Evolutionary conservation across 2,888 invertebrate species (phyloP), one percentile per base, ranked within the genome.

Genomic region (Rotaria magnacalcarata): DNA sequence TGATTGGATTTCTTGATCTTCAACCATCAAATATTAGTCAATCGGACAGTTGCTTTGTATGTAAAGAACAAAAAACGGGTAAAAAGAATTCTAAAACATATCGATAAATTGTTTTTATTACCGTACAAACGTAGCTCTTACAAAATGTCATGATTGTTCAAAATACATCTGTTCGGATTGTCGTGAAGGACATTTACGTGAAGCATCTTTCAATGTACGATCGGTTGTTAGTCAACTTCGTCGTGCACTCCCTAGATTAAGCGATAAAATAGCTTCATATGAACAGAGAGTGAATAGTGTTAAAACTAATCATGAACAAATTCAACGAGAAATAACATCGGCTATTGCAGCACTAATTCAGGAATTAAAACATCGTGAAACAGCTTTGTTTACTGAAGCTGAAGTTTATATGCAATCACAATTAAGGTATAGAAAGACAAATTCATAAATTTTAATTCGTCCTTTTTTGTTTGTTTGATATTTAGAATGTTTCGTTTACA

Each of bases 111-210:
- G 0, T 16, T 16, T 16, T 11, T 89, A 90, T 87, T 89, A 90
- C 60, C 89, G 5, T 34, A 34, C 27, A 4, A 14, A 27, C 19
- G 34, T 34, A 80, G 80, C 10, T 47, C 21, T 80, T 80, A 16
- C 89, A 43, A 92, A 94, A 85, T 99, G 98, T 91, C 94, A 95
- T 50, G 98, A 99, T 92, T 99, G 99, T 92, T 96, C 97, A 90
- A 96, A 97, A 90, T 96, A 96, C 92, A 95, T 97, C 88, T 99
- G 98, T 92, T 94, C 95, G 88, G 96, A 96, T 90, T 99, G 99
- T 92, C 96, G 96, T 91, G 91, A 90, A 74, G 96, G 96, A 24
- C 97, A 98, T 91, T 95, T 96, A 94, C 97, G 97, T 91, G 96
- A 97, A 88, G 92, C 97, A 87, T 94, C 96, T 88, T 93, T 96